Base-by-base conservation (phyloP, 2,797 vertebrate genomes). In the Myotis findleyi region DNA sequence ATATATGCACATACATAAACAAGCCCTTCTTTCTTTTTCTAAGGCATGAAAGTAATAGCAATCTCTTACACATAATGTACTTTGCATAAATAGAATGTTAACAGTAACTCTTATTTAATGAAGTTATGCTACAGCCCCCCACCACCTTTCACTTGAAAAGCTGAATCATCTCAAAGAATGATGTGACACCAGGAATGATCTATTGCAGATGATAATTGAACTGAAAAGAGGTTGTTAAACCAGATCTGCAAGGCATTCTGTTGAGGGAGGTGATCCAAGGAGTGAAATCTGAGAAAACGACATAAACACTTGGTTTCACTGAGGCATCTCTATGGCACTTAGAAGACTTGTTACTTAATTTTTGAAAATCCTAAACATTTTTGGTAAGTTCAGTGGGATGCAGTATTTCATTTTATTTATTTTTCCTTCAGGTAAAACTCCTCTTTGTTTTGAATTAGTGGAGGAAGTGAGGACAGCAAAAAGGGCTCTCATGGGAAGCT, bases 381-480 rank as follows among this genome's bases (percentile, higher is more conserved):
- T 62, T 62, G 25, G 44, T 81, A 71, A 7, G 6, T 81, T 77
- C 25, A 59, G 0, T 51, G 44, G 36, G 75, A 53, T 94, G 51
- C n/a, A 75, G 27, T 18, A 27, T 64, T 95, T 89, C 8, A n/a
- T 87, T 95, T 88, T 79, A 38, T 83, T 93, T 80, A 27, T 25
- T 36, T 90, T 90, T 44, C 41, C 41, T 85, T 92, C 30, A n/a
- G 23, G 33, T 68, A 83, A 87, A 84, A 68, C 87, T 20, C 2
- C 23, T 83, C 30, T 79, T 95, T 86, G 44, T 95, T 95, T 96
- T 90, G 44, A 91, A 80, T 80, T 72, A 53, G 57, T 77, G 11
- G 47, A 1, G 51, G 30, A 90, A 87, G 47, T 64, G 44, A 93
- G 44, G 55, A 57, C 1, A 30, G 16, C 27, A 64, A 7, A 92